phyloP scores from a whole-genome alignment of 2,797 vertebrate species.

The Tadarida brasiliensis region DNA sequence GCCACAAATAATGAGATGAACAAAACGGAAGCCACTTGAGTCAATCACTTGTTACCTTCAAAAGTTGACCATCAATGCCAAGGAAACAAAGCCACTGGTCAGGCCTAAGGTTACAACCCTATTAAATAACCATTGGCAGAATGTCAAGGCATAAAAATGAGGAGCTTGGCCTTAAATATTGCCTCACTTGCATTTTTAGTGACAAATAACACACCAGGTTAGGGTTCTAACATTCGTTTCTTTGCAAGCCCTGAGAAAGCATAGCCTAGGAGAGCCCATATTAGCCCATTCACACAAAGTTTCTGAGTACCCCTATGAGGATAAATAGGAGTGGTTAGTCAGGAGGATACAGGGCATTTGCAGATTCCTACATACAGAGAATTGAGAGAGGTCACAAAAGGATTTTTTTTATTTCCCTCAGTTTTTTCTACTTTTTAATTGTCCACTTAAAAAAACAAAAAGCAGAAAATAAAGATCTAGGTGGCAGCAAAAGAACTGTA shows the following conservation, averaged over 20 bases:
- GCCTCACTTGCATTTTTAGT: not conserved
- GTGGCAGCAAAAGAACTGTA: not conserved
- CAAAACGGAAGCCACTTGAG: slow-evolving; percentile 26
- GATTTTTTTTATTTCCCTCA: not conserved
- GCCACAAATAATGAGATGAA: not conserved
- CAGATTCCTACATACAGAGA: not conserved
- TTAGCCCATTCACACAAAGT: not conserved
- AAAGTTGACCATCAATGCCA: not conserved
- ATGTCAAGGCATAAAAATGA: not conserved
- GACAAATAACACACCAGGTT: not conserved
- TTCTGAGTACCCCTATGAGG: not conserved
- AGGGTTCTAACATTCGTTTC: not conserved
- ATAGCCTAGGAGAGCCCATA: not conserved
- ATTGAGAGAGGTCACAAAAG: not conserved
- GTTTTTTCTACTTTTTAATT: not conserved
- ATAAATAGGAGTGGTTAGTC: not conserved
- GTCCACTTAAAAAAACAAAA: not conserved
- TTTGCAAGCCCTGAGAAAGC: not conserved
- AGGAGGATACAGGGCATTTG: not conserved
- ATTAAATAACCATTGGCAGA: not conserved
- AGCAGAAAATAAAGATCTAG: not conserved
- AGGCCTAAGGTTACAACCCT: not conserved
- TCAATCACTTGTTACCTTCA: not conserved
- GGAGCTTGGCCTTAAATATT: not conserved
- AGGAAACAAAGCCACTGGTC: not conserved